Base-by-base conservation (phyloP, 2,797 vertebrate species). In the Coreius guichenoti region DNA sequence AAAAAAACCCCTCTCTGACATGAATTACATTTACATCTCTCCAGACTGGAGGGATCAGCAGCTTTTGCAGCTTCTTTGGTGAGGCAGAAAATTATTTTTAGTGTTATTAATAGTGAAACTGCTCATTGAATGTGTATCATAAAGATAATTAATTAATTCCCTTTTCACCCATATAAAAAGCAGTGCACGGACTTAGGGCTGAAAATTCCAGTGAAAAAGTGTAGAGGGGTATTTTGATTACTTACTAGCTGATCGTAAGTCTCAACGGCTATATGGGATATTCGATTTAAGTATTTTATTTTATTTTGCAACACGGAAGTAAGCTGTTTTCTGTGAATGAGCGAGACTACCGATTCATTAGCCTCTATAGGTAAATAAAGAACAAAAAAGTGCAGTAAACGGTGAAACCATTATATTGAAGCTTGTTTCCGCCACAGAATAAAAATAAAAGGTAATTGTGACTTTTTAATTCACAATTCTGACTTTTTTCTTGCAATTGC, bases 21-120 rank as follows among this genome's bases (percentile, higher is more conserved):
- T 78, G 82, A 90, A 87, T 87, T 67, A 80, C 76, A 88, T 85
- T 81, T 87, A 67, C 85, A 84, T 68, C 51, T 85, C 81, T 87
- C 51, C 43, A 69, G 73, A 84, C 78, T 45, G 77, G 16, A 80
- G 51, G 8, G 26, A 85, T 80, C 69, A 74, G 68, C 77, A 85
- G 77, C 77, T 51, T 74, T 73, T 65, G 39, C 77, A 49, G 47
- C 5, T 43, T 61, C 76, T 79, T 73, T 47, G 80, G 80, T 75
- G 33, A 84, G 84, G 56, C 33, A 70, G 47, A 17, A 39, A 77
- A 78, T 31, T 5, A 74, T 83, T 83, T 84, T 79, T n/a, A 54
- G 29, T 43, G 43, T 77, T 81, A 74, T 83, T 74, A 68, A 74
- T 43, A 68, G 67, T 54, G 47, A 72, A 85, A 39, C 63, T 51